These are phyloP conservation scores for Amiota mariae DNA, from an alignment of 2,888 invertebrate genomes.

Conservation along the genomic window DNA sequence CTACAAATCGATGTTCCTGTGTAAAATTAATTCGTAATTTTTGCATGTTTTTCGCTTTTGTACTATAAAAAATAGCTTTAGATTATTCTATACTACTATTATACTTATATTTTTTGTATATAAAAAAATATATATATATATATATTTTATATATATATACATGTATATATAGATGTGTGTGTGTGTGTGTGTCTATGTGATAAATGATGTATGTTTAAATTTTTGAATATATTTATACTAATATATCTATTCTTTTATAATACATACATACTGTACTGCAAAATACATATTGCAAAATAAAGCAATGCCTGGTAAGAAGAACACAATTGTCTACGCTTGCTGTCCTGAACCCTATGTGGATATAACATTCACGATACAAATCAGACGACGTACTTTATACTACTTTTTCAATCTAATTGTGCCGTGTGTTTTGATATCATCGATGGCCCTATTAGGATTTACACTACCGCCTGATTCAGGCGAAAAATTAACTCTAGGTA, in stretches of 20 bases:
- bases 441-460: constrained; percentile 98
- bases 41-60: constrained; percentile 44
- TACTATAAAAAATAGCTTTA: constrained; percentile 48
- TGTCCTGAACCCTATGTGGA: constrained; percentile 92
- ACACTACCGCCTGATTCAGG: constrained; percentile 93
- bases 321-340: constrained; percentile 92
- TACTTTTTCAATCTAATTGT: constrained; percentile 99
- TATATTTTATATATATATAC: constrained; percentile 19
- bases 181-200: neutral
- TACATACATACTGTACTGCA: neutral
- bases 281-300: neutral
- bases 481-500: constrained; percentile 74
- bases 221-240: constrained; percentile 15
- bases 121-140: constrained; percentile 15
- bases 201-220: constrained; percentile 19
- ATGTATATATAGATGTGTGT: constrained; percentile 16
- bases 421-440: constrained; percentile 98
- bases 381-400: constrained; percentile 95
- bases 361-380: constrained; percentile 96
- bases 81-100: constrained; percentile 47
- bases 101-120: constrained; percentile 30
- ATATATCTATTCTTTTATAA: constrained; percentile 16
- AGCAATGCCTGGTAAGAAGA: constrained; percentile 95
- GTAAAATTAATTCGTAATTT: constrained; percentile 37
- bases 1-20: constrained; percentile 48